These are phyloP conservation scores for Anser brachyrhynchus DNA, from an alignment of 2,113 vertebrate genomes.

Conservation along the genomic window DNA sequence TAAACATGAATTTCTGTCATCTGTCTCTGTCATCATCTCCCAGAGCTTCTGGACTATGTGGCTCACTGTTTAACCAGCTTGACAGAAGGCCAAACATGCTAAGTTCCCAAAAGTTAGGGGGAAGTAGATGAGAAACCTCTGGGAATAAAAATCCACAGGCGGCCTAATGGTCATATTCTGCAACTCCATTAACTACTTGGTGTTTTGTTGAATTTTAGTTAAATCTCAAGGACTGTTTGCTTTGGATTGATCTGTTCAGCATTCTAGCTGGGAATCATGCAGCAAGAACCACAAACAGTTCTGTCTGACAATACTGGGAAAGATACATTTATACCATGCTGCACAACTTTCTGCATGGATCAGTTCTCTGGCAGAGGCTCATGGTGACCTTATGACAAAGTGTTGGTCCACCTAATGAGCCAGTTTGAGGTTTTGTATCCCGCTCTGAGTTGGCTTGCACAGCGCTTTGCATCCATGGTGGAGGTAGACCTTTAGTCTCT, in stretches of 20 bases:
- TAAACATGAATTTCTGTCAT: constrained; percentile 33
- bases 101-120: constrained; percentile 45
- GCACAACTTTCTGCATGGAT: neutral
- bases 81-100: constrained; percentile 32
- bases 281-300: neutral
- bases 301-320: neutral
- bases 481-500: neutral
- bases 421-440: neutral
- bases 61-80: constrained; percentile 32
- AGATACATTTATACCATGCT: neutral
- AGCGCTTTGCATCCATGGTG: neutral
- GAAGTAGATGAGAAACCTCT: constrained; percentile 46
- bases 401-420: neutral
- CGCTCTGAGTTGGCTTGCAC: neutral
- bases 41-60: constrained; percentile 35
- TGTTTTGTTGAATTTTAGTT: constrained; percentile 14
- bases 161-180: neutral
- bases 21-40: neutral
- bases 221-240: neutral
- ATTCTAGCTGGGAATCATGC: neutral
- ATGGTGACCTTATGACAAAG: no score
- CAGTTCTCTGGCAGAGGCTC: neutral
- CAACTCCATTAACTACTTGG: neutral
- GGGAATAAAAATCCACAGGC: neutral
- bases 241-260: neutral